Evolutionary conservation across 2,797 vertebrate species (phyloP).

Genomic region (Phalloptychus januarius): DNA sequence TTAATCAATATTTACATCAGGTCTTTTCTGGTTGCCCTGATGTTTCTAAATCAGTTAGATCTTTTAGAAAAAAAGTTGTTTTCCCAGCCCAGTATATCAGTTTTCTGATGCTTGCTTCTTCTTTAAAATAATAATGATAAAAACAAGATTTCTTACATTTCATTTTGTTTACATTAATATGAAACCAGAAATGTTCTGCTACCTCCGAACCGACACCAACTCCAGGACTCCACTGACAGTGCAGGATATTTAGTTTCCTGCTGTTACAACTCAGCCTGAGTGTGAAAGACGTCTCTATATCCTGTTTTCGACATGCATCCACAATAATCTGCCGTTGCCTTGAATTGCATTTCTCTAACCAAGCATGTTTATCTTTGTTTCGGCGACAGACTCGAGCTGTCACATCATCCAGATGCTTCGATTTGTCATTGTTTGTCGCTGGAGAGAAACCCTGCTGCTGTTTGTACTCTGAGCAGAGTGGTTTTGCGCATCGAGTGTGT

Average conservation of each 20-base stretch:
- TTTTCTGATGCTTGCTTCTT: not conserved
- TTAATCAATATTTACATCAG: not conserved
- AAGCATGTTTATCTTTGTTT: slow-evolving; percentile 46
- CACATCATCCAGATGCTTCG: slow-evolving; percentile 32
- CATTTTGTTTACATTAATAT: not conserved
- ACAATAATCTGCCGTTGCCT: not conserved
- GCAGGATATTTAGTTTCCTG: slow-evolving; percentile 9
- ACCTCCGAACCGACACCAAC: not conserved
- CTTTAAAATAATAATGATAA: not conserved
- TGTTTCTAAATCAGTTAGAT: not conserved
- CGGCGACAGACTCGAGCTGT: slow-evolving; percentile 40
- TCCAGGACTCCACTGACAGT: not conserved
- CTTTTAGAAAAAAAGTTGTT: not conserved
- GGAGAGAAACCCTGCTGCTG: slow-evolving; percentile 33
- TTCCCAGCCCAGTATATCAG: not conserved
- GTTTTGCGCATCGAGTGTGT: slow-evolving; percentile 47
- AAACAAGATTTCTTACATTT: not conserved
- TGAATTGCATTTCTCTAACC: slow-evolving; percentile 16
- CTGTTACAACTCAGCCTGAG: slow-evolving; percentile 1
- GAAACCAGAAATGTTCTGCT: not conserved
- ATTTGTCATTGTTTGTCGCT: slow-evolving; percentile 51
- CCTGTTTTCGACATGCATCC: slow-evolving; percentile 11
- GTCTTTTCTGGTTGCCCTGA: not conserved
- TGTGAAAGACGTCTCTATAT: slow-evolving; percentile 23
- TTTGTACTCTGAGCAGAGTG: slow-evolving; percentile 21